Evolutionary conservation across 2,797 vertebrate species (phyloP).

Genomic region (Cottoperca gobio): DNA sequence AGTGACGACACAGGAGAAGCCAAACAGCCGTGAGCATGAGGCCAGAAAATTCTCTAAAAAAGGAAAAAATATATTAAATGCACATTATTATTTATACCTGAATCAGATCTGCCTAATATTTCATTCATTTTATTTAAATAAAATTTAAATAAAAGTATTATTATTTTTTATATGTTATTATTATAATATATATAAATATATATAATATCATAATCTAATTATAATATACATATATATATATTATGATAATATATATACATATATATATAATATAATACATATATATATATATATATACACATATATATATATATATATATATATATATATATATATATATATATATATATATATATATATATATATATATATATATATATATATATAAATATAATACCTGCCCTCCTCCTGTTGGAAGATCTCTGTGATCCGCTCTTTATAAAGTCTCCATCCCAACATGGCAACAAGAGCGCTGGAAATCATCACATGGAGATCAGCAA

Average conservation of each 20-base stretch:
- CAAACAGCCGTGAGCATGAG: conserved; percentile 78
- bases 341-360: too few species aligned
- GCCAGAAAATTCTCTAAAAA: conserved; percentile 82
- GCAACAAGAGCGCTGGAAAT: conserved; percentile 61
- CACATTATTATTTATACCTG: rapidly evolving
- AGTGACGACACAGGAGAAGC: conserved; percentile 84
- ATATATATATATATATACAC: too few species aligned
- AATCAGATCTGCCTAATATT: background rate
- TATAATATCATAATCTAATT: too few species aligned
- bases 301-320: too few species aligned
- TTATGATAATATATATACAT: too few species aligned
- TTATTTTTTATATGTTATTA: too few species aligned
- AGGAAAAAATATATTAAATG: background rate
- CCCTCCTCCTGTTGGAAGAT: conserved; percentile 86
- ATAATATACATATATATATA: too few species aligned
- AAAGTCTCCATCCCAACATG: conserved; percentile 79
- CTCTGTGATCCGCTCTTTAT: conserved; percentile 56
- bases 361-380: too few species aligned
- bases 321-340: too few species aligned
- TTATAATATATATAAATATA: too few species aligned
- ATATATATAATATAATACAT: too few species aligned
- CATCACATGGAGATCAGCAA: conserved; percentile 79
- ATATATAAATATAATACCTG: conserved; percentile 68
- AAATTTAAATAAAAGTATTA: too few species aligned
- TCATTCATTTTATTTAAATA: background rate